Base-by-base conservation (phyloP, 64 coral and sea anemone species). In the Cladopsammia gracilis region DNA sequence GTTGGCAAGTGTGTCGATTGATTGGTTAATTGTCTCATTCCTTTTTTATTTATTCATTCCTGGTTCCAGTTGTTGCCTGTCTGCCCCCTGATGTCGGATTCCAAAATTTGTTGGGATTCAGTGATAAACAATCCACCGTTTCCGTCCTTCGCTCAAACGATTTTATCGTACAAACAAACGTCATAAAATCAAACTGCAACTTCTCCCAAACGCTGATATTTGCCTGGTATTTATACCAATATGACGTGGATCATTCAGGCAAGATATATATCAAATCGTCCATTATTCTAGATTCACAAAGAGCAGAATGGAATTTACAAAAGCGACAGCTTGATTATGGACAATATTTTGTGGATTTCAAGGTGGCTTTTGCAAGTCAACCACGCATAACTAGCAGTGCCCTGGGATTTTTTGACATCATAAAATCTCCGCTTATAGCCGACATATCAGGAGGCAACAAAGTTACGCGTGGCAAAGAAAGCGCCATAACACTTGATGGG, bases 361-460 rank as follows among this genome's bases (percentile, higher is more conserved):
- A 74, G 6, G 89, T 78, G 4, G 87, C 77, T 4, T 24, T 94
- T 70, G 86, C 49, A 71, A 87, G 20, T 69, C 22, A 54, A n/a
- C 79, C 25, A 11, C 4, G 20, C 4, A 53, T 45, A 14, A 34
- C 16, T 9, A 42, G 23, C 4, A 84, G 70, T 45, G 19, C 86
- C 62, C 47, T 25, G 5, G 48, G 18, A 52, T 92, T 75, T 78
- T 71, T 90, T 53, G 18, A 4, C 1, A 76, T 89, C 51, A 64
- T 10, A 6, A 51, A 73, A 77, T 61, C 77, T 52, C 57, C 54
- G 0, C 58, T 97, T 15, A 60, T 90, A 24, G 92, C 92, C 13
- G 34, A 65, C 15, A 98, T 98, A 57, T n/a, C 43, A 43, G 96
- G 96, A 43, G 96, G 96, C 4, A 70, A 70, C 23, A 60, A 48